Evolutionary conservation across 2,797 vertebrate species (phyloP), one percentile per base, ranked within the genome.

Genomic region (Chelon auratus): DNA sequence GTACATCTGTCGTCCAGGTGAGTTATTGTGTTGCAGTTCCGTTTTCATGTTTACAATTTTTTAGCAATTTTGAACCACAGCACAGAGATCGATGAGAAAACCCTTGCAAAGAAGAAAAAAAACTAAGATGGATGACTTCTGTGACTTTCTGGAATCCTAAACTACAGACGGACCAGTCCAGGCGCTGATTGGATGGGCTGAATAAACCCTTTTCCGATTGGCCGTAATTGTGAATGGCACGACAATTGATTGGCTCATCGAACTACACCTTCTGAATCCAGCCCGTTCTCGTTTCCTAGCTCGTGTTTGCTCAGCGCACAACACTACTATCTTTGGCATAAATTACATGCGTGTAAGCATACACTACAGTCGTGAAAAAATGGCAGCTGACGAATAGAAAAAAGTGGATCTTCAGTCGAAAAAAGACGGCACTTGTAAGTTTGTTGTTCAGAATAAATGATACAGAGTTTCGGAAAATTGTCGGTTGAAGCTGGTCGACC

Each of bases 381-480:
- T 92, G 92, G 92, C 91, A 93, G 89, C 89, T 89, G 91, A 80
- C 88, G 89, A 91, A 77, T 91, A 92, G 83, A 87, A 80, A 87
- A 89, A 92, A 92, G 89, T 81, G 81, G 80, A 83, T 85, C 88
- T 86, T 90, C 77, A 69, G 57, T 87, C 83, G 78, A 76, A 74
- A 75, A 87, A 90, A 72, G 61, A 81, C 87, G 86, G 42, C 69
- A 78, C 75, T 65, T 65, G 91, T 93, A 88, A 92, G 91, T 92
- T 78, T 71, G 12, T 79, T 69, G 13, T 63, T 68, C 1, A 11
- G 4, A 59, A 43, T 65, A 17, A 56, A 77, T 68, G 1, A 36
- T 3, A 7, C 1, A n/a, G 53, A 71, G 47, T 80, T 83, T 42
- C 1, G 10, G 26, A 3, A 62, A 48, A 75, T 50, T 18, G 42